phyloP scores from a whole-genome alignment of 2,113 vertebrate species.

The Vimba vimba region DNA sequence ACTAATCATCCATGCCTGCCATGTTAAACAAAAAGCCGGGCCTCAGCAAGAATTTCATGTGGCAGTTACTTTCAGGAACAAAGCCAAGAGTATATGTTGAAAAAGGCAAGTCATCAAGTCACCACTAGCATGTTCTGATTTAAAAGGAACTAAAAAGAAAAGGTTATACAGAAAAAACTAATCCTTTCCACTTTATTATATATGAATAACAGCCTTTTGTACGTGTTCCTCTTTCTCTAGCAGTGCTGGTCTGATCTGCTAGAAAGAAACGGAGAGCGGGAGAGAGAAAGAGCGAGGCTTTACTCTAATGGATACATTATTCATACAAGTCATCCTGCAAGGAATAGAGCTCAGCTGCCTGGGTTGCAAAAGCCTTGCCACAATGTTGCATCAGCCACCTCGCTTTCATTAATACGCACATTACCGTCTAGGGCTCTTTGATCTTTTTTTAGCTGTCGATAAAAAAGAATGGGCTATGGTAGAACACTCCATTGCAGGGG shows the following conservation, averaged over 20 bases:
- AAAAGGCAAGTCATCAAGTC: slow-evolving; percentile 18
- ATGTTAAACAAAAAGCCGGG: not conserved
- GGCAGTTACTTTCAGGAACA: not conserved
- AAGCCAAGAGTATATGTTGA: not conserved
- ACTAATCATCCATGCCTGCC: not conserved
- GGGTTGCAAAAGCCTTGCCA: slow-evolving; percentile 61
- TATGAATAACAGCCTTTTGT: not conserved
- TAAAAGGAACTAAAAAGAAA: slow-evolving; percentile 3
- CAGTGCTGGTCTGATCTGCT: slow-evolving; percentile 26
- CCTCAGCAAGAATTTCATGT: not conserved
- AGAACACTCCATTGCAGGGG: slow-evolving; percentile 44
- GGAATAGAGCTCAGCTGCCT: slow-evolving; percentile 53
- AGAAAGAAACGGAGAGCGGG: slow-evolving; percentile 19
- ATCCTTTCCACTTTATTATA: slow-evolving; percentile 7
- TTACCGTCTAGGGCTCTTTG: slow-evolving; percentile 59
- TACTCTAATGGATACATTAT: slow-evolving; percentile 61
- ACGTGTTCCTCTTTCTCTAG: slow-evolving; percentile 36
- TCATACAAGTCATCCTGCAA: slow-evolving; percentile 60
- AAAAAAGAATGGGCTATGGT: slow-evolving; percentile 67
- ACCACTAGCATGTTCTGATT: not conserved
- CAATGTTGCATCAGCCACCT: slow-evolving; percentile 64
- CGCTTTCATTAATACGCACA: slow-evolving; percentile 59
- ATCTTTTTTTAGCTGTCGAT: slow-evolving; percentile 73
- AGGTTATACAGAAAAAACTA: slow-evolving; percentile 5
- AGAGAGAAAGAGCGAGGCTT: slow-evolving; percentile 26